These are phyloP conservation scores for Pagrus major DNA, from an alignment of 2,113 vertebrate genomes.

Conservation along the genomic window DNA sequence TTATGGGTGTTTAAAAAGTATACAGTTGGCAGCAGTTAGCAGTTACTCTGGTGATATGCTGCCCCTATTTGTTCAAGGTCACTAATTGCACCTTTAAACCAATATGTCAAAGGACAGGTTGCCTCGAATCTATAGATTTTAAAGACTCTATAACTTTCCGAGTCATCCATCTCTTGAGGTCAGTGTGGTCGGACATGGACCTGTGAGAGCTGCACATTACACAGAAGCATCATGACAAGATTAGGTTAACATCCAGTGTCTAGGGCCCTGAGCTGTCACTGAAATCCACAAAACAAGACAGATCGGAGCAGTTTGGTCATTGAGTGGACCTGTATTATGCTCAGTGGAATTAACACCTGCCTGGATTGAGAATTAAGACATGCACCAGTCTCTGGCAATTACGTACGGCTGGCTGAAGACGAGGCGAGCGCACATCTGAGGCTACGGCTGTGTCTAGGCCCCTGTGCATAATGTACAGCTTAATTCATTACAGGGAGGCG, in stretches of 20 bases:
- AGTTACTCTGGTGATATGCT: too few species aligned
- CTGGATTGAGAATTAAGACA: slow-evolving; percentile 21
- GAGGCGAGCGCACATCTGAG: slow-evolving; percentile 1
- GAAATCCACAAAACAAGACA: slow-evolving; percentile 13
- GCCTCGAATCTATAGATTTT: not conserved
- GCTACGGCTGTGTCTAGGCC: not conserved
- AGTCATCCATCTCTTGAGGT: slow-evolving; percentile 20
- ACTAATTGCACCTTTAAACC: too few species aligned
- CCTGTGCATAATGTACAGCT: slow-evolving; percentile 35
- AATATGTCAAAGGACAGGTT: not conserved
- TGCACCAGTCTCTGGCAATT: slow-evolving; percentile 29
- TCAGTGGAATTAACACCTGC: slow-evolving; percentile 34
- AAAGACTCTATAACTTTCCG: not conserved
- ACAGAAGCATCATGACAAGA: not conserved
- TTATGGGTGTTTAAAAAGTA: too few species aligned
- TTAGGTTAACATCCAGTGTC: not conserved
- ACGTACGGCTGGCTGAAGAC: slow-evolving; percentile 1
- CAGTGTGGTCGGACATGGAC: not conserved
- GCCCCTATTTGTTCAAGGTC: too few species aligned
- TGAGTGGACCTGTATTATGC: not conserved
- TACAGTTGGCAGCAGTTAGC: too few species aligned
- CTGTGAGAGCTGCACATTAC: slow-evolving; percentile 1
- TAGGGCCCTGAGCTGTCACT: slow-evolving; percentile 20
- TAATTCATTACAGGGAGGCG: slow-evolving; percentile 47
- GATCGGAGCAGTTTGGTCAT: slow-evolving; percentile 10